Conservation (phyloP, 1,140 invertebrate species). For the Drosophila bifasciata region DNA sequence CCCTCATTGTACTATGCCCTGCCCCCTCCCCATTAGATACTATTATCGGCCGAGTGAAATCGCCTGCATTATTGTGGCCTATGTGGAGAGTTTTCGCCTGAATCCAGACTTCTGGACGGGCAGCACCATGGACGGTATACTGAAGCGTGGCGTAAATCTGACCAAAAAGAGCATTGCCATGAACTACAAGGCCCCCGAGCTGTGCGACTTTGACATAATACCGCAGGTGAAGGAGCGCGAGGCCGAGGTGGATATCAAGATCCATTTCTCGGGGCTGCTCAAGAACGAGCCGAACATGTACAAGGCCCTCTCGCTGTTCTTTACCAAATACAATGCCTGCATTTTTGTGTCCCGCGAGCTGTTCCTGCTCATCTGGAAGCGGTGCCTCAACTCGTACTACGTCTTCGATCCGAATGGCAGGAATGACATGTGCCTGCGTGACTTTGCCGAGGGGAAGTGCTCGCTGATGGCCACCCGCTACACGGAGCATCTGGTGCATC, state of each 20-base stretch:
- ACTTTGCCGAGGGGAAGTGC: constrained; percentile 69
- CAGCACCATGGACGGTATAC: constrained; percentile 68
- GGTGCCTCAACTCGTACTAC: constrained; percentile 70
- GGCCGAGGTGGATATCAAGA: constrained; percentile 55
- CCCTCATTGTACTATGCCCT: too few relatives aligned
- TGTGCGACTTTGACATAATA: constrained; percentile 73
- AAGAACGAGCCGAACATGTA: constrained; percentile 77
- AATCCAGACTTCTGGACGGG: constrained; percentile 80
- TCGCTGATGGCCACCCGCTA: constrained; percentile 66
- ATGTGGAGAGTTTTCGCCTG: constrained; percentile 72
- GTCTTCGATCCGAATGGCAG: constrained; percentile 81
- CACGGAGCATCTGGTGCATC: constrained; percentile 74
- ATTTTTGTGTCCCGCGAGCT: constrained; percentile 64
- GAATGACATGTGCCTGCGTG: constrained; percentile 58
- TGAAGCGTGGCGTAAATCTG: constrained; percentile 66
- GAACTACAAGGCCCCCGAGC: constrained; percentile 55
- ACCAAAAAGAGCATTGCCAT: constrained; percentile 48
- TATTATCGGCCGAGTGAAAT: constrained; percentile 69
- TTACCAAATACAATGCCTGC: constrained; percentile 74
- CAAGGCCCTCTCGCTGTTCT: constrained; percentile 69
- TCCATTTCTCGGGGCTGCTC: constrained; percentile 64
- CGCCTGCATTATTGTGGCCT: constrained; percentile 70
- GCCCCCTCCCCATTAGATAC: constrained; percentile 17
- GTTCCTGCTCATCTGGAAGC: constrained; percentile 79
- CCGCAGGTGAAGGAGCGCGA: constrained; percentile 63